Evolutionary conservation across 1,140 invertebrate genomes (phyloP).

Genomic region (Metopolophium dirhodum): DNA sequence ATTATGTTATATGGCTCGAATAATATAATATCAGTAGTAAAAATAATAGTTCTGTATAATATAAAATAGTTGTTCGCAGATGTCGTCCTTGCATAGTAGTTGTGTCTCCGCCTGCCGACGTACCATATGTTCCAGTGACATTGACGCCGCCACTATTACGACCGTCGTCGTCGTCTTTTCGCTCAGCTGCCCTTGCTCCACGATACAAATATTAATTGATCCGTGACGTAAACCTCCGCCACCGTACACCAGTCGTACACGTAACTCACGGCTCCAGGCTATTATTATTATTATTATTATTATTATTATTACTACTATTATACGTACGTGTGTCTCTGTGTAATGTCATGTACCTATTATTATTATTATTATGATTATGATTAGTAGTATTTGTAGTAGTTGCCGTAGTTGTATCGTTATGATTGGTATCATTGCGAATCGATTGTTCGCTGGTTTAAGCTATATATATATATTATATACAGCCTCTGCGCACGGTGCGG

Average conservation of each 20-base stretch:
- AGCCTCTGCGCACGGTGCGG: background rate
- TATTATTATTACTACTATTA: slow-evolving; percentile 1
- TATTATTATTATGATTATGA: slow-evolving; percentile 14
- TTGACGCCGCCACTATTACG: slow-evolving; percentile 28
- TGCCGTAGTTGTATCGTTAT: background rate
- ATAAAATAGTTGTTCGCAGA: slow-evolving; percentile 1
- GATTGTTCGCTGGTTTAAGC: background rate
- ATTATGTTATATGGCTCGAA: background rate
- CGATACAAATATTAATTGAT: slow-evolving; percentile 39
- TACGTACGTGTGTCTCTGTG: background rate
- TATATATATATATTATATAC: too few species aligned
- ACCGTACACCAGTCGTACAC: background rate
- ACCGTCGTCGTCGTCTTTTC: background rate
- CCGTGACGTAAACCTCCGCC: slow-evolving; percentile 22
- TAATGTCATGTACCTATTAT: background rate
- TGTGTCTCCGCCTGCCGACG: background rate
- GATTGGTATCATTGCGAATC: slow-evolving; percentile 13
- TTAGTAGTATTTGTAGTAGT: background rate
- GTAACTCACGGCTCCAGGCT: background rate
- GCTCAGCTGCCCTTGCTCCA: slow-evolving; percentile 18
- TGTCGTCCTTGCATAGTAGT: slow-evolving; percentile 14
- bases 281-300: slow-evolving; percentile 7
- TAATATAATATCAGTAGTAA: background rate
- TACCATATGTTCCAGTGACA: slow-evolving; percentile 43
- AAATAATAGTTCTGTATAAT: slow-evolving; percentile 15